Conservation (phyloP, 1,140 invertebrate genomes). For the Drosophila funebris region DNA sequence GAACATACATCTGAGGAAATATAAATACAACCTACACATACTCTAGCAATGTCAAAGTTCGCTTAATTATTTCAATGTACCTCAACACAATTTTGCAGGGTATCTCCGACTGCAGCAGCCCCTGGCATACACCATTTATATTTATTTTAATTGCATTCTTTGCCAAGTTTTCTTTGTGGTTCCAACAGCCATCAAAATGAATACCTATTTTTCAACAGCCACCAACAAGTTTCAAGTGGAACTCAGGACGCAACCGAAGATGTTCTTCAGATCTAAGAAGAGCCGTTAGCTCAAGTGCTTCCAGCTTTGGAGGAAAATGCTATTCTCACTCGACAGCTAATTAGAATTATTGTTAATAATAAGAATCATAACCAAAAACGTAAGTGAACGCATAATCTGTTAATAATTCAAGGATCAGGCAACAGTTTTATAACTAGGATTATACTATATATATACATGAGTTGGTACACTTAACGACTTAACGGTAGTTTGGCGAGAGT, state of each 20-base stretch:
- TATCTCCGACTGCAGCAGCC: neutral
- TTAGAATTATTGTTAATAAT: conserved; percentile 1
- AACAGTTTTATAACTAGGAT: neutral
- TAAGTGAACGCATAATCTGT: conserved; percentile 4
- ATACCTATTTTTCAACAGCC: conserved; percentile 5
- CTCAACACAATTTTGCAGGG: neutral
- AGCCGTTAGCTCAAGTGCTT: neutral
- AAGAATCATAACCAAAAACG: neutral
- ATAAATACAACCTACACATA: too few relatives aligned
- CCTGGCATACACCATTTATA: neutral
- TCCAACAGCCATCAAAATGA: neutral
- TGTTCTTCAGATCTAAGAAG: neutral
- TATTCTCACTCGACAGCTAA: neutral
- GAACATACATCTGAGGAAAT: too few relatives aligned
- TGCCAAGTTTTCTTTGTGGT: neutral
- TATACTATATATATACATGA: neutral
- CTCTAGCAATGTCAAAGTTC: too few relatives aligned
- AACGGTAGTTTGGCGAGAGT: neutral
- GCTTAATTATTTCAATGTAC: too few relatives aligned
- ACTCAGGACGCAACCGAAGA: neutral
- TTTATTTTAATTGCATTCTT: conserved; percentile 35
- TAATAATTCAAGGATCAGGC: neutral
- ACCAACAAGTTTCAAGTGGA: conserved; percentile 6
- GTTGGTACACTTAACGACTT: neutral
- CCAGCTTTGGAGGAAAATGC: neutral